Percentiles rank a stretch among this genome's conserved stretches.
Evolutionary conservation across 35 echinoderm and acorn worm species (phyloP).

Genomic region (Diadema setosum): DNA sequence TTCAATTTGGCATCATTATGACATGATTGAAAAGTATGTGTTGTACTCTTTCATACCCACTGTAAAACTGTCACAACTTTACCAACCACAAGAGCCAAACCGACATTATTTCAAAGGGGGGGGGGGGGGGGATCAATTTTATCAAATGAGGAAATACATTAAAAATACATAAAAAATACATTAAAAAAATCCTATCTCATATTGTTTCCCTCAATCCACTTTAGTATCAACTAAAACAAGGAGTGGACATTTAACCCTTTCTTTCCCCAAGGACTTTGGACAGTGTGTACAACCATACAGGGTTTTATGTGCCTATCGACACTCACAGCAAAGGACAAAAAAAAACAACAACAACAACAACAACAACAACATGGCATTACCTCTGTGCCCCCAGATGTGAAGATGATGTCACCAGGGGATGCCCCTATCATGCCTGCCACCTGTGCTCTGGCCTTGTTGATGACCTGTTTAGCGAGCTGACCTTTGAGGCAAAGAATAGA

Average conservation of each 20-base stretch:
- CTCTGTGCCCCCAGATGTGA: slow-evolving; percentile 88
- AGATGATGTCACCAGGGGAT: slow-evolving; percentile 48
- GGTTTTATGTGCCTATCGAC: background rate
- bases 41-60: too few species aligned
- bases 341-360: too few species aligned
- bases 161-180: too few species aligned
- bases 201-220: background rate
- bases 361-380: background rate
- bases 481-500: slow-evolving; percentile 42
- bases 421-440: slow-evolving; percentile 47
- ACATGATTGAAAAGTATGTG: too few species aligned
- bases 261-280: too few species aligned
- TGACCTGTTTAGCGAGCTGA: slow-evolving; percentile 50
- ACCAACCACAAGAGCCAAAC: too few species aligned
- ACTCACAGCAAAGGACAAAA: background rate
- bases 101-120: too few species aligned
- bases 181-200: background rate
- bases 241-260: background rate
- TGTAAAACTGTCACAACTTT: too few species aligned
- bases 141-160: too few species aligned
- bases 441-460: slow-evolving; percentile 36
- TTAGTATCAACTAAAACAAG: background rate
- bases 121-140: too few species aligned
- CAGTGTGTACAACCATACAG: too few species aligned
- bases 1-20: too few species aligned